phyloP scores from a whole-genome alignment of 2,797 vertebrate species.

The Galaxias olidus region DNA sequence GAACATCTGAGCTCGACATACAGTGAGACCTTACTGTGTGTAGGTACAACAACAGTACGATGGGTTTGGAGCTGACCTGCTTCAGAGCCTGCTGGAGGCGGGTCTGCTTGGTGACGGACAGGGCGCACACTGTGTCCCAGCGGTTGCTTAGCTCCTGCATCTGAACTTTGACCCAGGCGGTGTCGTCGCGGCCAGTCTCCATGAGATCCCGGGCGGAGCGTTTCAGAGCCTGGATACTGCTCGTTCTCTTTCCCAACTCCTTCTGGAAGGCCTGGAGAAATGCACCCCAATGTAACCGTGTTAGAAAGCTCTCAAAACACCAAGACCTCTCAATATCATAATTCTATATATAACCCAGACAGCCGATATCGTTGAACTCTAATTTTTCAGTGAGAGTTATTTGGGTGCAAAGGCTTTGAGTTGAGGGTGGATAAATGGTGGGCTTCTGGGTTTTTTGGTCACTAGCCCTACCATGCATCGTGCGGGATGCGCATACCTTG shows the following conservation, averaged over 20 bases:
- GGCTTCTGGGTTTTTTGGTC: too few species aligned
- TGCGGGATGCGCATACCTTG: constrained; percentile 81
- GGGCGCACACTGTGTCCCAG: constrained; percentile 95
- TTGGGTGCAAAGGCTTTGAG: too few species aligned
- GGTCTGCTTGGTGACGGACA: constrained; percentile 94
- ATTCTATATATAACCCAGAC: too few species aligned
- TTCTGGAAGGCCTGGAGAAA: constrained; percentile 89
- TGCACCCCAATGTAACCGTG: background rate
- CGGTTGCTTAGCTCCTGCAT: constrained; percentile 96
- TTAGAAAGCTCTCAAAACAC: background rate
- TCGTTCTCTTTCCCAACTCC: constrained; percentile 93
- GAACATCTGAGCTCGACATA: too few species aligned
- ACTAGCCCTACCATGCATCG: background rate
- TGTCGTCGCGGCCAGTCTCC: constrained; percentile 92
- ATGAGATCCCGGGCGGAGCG: constrained; percentile 95
- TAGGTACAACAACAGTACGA: too few species aligned
- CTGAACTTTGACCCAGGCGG: constrained; percentile 97
- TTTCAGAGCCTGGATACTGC: constrained; percentile 92
- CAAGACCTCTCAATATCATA: too few species aligned
- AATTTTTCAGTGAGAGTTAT: too few species aligned
- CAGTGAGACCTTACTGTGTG: too few species aligned
- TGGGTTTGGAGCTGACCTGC: constrained; percentile 77
- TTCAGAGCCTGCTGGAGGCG: constrained; percentile 92
- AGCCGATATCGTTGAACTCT: too few species aligned
- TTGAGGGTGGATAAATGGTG: too few species aligned